These are phyloP conservation scores for Leucopsar rothschildi DNA, from an alignment of 2,113 vertebrate genomes.

Conservation along the genomic window DNA sequence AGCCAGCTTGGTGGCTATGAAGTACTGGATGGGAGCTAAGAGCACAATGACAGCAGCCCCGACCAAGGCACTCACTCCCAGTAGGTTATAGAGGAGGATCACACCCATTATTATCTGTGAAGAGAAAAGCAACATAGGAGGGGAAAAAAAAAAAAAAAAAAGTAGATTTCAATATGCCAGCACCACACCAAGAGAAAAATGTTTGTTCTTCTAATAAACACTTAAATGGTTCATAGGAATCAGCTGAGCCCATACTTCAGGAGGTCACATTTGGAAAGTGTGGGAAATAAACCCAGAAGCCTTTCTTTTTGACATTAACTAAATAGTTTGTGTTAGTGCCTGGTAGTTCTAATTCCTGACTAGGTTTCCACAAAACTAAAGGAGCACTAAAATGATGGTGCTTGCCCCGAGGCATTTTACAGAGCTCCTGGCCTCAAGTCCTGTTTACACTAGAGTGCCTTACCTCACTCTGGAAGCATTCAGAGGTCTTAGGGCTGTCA, in stretches of 20 bases:
- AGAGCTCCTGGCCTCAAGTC: background rate
- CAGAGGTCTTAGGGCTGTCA: background rate
- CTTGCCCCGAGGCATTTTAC: background rate
- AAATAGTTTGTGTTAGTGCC: background rate
- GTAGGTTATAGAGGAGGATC: conserved; percentile 87
- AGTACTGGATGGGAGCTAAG: conserved; percentile 92
- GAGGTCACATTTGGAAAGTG: background rate
- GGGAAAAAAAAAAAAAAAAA: background rate
- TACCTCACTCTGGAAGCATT: background rate
- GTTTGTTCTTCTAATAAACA: background rate
- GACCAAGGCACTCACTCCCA: conserved; percentile 85
- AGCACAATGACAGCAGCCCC: conserved; percentile 92
- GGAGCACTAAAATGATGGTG: background rate
- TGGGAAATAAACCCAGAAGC: conserved; percentile 16
- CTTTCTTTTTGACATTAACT: background rate
- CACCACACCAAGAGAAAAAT: background rate
- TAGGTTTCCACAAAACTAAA: background rate
- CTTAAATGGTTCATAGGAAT: background rate
- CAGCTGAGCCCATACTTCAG: background rate
- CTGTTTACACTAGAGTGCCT: conserved; percentile 2
- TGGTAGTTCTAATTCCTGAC: background rate
- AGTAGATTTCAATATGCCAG: background rate
- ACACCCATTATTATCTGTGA: conserved; percentile 97
- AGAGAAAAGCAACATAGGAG: background rate
- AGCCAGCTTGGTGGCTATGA: conserved; percentile 94